Conservation (phyloP, 2,113 vertebrate genomes). For the Anser brachyrhynchus region DNA sequence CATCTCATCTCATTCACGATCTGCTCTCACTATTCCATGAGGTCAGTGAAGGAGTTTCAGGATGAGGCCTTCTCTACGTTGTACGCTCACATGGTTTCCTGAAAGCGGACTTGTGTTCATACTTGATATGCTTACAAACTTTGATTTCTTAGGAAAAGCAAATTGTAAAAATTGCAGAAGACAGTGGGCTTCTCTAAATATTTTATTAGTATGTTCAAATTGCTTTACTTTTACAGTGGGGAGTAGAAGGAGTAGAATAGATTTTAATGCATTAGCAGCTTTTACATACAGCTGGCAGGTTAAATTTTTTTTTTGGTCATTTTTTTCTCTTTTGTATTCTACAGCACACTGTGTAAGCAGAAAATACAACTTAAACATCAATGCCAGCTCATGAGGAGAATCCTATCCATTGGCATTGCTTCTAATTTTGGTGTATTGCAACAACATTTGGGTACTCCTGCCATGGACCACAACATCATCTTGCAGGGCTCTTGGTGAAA, state of each 20-base stretch:
- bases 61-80: not conserved
- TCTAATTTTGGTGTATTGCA: not conserved
- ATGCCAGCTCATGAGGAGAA: not conserved
- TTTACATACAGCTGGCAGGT: not conserved
- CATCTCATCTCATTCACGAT: not conserved
- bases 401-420: not conserved
- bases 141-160: not conserved
- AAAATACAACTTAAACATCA: not conserved
- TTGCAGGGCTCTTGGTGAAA: not conserved
- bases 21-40: not conserved
- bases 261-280: not conserved
- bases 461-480: not conserved
- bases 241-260: not conserved
- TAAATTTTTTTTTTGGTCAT: not conserved
- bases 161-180: not conserved
- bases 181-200: not conserved
- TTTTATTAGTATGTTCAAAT: not conserved
- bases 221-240: not conserved
- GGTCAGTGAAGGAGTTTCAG: not conserved
- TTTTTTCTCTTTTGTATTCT: not conserved
- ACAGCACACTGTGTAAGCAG: accelerated
- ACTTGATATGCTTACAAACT: not conserved
- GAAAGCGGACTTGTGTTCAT: not conserved
- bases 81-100: not conserved
- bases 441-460: accelerated